A percentile compares a stretch with the other conserved stretches of the same genome.
Conservation (phyloP, 2,797 vertebrate species). For the Siniperca undulata region DNA sequence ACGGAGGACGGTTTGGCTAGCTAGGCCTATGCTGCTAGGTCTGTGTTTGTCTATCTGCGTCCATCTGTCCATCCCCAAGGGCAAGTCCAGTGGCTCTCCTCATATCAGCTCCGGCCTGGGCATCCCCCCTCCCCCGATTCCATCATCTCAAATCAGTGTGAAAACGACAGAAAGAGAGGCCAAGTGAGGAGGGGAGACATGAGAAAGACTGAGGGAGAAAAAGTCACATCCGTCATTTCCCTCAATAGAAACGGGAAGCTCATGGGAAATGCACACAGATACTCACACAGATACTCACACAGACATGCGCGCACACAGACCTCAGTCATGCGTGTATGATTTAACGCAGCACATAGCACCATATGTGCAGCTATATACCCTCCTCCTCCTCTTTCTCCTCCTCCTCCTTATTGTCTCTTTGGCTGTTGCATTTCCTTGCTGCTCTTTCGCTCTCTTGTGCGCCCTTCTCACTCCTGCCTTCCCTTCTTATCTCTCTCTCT, state of each 20-base stretch:
- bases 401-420: constrained; percentile 53
- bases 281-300: constrained; percentile 27
- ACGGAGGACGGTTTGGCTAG: constrained; percentile 23
- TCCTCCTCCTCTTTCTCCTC: constrained; percentile 50
- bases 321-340: constrained; percentile 69
- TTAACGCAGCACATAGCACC: constrained; percentile 40
- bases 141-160: constrained; percentile 47
- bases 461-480: constrained; percentile 59
- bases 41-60: constrained; percentile 32
- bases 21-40: constrained; percentile 8
- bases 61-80: constrained; percentile 47
- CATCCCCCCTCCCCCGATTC: neutral
- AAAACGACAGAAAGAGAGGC: constrained; percentile 23
- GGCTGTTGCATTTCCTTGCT: constrained; percentile 63
- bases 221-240: constrained; percentile 49
- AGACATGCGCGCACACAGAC: constrained; percentile 40
- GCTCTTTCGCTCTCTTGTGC: constrained; percentile 59
- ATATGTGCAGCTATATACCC: constrained; percentile 61
- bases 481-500: constrained; percentile 50
- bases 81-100: constrained; percentile 32
- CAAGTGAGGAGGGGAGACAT: constrained; percentile 19
- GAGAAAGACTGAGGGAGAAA: constrained; percentile 15
- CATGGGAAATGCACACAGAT: constrained; percentile 28
- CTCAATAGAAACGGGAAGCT: constrained; percentile 34
- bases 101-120: neutral